These are phyloP conservation scores for Cotesia typhae DNA, from an alignment of 1,140 invertebrate genomes.

Conservation along the genomic window DNA sequence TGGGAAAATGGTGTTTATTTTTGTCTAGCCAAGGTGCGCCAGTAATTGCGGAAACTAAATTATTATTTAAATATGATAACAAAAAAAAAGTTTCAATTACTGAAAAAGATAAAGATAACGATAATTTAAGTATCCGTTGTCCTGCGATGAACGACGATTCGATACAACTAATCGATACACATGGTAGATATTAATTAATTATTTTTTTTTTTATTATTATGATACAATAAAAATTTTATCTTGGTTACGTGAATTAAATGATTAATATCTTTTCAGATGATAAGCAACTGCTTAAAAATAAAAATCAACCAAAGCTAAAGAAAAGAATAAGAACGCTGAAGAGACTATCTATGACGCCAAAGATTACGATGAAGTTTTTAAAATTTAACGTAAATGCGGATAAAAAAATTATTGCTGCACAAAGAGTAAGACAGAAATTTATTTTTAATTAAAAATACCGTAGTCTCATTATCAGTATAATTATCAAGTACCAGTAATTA, in stretches of 20 bases:
- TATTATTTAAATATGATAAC: not conserved
- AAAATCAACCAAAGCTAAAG: too few relatives aligned
- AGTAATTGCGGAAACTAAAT: not conserved
- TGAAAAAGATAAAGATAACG: not conserved
- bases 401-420: too few relatives aligned
- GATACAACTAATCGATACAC: not conserved
- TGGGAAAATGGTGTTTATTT: not conserved
- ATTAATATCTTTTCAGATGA: too few relatives aligned
- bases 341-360: too few relatives aligned
- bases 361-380: too few relatives aligned
- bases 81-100: slow-evolving; percentile 5
- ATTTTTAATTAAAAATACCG: too few relatives aligned
- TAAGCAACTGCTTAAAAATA: not conserved
- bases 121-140: not conserved
- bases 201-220: too few relatives aligned
- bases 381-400: too few relatives aligned
- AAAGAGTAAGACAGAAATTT: too few relatives aligned
- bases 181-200: not conserved
- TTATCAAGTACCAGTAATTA: not conserved
- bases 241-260: too few relatives aligned
- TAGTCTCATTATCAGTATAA: not conserved
- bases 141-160: not conserved
- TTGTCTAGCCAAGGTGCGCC: not conserved
- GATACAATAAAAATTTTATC: too few relatives aligned
- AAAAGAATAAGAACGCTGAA: too few relatives aligned